These are phyloP conservation scores for Heteromyza rotundicornis DNA, from an alignment of 2,888 invertebrate genomes.

Conservation along the genomic window DNA sequence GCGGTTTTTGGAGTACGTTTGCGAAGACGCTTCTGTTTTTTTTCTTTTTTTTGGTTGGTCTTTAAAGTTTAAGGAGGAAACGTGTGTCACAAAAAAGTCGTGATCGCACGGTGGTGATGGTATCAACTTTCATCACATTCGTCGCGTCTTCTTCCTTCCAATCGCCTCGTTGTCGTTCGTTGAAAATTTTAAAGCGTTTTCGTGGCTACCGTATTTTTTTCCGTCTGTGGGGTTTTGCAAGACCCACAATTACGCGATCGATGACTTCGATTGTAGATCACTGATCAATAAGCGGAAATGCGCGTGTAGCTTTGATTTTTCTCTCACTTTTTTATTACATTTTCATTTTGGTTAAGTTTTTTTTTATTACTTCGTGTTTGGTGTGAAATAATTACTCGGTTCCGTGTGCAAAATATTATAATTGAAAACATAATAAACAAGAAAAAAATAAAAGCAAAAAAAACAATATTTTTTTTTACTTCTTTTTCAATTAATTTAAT, in stretches of 20 bases:
- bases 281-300: conserved; percentile 1
- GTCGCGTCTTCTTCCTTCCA: background rate
- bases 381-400: no score
- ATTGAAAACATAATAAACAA: background rate
- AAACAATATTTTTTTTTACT: no score
- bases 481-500: no score
- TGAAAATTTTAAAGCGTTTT: conserved; percentile 13
- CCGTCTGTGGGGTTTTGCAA: no score
- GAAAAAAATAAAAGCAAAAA: background rate
- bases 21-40: conserved; percentile 21
- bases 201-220: background rate
- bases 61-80: no score
- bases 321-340: no score
- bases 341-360: no score
- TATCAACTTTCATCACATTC: conserved; percentile 11
- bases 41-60: conserved; percentile 16
- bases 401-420: no score
- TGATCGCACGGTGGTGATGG: conserved; percentile 7
- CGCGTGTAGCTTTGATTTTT: background rate
- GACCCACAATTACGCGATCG: no score
- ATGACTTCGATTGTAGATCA: background rate
- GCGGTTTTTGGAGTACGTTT: no score
- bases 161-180: background rate
- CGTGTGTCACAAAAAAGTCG: conserved; percentile 7
- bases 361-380: no score